Evolutionary conservation across 2,113 vertebrate genomes (phyloP).

Genomic region (Strix aluco): DNA sequence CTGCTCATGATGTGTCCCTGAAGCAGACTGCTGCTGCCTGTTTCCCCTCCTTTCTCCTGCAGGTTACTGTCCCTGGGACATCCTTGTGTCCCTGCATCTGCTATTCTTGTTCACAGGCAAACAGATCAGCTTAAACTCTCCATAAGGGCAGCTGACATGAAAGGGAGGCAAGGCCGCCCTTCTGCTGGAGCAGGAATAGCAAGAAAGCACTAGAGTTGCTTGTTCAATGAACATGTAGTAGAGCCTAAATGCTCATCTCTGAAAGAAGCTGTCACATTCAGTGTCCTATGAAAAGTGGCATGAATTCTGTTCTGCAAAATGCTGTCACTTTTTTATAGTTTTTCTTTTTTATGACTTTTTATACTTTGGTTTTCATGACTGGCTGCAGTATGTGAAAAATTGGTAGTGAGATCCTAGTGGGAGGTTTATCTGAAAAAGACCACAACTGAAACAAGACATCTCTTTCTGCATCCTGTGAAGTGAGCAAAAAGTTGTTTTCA

Average conservation of each 20-base stretch:
- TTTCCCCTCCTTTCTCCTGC: neutral
- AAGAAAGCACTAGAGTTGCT: neutral
- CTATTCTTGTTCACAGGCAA: neutral
- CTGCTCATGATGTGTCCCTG: neutral
- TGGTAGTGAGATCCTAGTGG: neutral
- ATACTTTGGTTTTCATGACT: neutral
- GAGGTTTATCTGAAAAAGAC: neutral
- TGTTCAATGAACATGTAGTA: neutral
- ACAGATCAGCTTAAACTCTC: neutral
- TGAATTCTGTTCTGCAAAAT: neutral
- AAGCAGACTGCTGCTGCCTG: neutral
- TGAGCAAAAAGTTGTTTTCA: neutral
- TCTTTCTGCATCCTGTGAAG: neutral
- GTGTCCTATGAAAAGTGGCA: neutral
- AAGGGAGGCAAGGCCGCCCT: neutral
- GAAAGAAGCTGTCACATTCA: neutral
- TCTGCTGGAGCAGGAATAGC: neutral
- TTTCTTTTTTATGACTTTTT: neutral
- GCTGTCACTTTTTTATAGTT: neutral
- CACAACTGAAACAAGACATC: neutral
- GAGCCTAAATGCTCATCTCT: neutral
- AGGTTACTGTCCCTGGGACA: neutral
- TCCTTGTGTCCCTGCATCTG: neutral
- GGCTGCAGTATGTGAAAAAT: neutral
- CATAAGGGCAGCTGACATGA: accelerated